Evolutionary conservation across 1,140 invertebrate species (phyloP), one percentile per base, ranked within the genome.

Genomic region (Chironomus tepperi): DNA sequence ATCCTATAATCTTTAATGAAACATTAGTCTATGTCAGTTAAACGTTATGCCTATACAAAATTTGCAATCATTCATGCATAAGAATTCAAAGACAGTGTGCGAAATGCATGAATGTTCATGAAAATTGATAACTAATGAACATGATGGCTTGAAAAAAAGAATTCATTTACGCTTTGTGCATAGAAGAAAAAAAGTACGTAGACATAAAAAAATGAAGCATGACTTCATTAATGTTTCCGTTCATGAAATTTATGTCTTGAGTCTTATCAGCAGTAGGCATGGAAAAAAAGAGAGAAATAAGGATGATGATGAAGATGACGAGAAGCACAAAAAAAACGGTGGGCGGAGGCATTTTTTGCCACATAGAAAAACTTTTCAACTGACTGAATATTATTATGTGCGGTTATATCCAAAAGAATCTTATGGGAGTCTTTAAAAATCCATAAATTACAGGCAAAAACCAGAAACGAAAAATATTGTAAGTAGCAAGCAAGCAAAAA

Each of bases 371-470:
- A 34, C 24, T 34, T 34, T 34, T 34, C 24, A 34, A 34, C 24
- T 34, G 24, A 34, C 24, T 34, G 24, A 34, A 34, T 34, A 34
- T 34, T 34, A 34, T 34, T 34, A 34, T 34, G 24, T 34, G 24
- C 24, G 24, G 24, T 34, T 34, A 34, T 34, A 34, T 34, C 24
- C 24, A 34, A 34, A 34, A 34, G 24, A 34, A 34, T 57, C 47
- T 57, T 57, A 57, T 57, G 47, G 47, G 47, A 57, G 47, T 57
- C 47, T 57, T 57, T 57, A 57, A 57, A 57, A 57, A 57, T 57
- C 47, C 47, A 57, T 57, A 57, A 57, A 57, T 57, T 57, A 57
- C 47, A 57, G 47, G 47, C 47, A 57, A 47, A 47, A n/a, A 34
- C 24, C 24, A 34, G 24, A 34, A 34, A 34, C 24, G 24, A 34